Percentiles rank a stretch among this genome's conserved stretches.
phyloP scores from a whole-genome alignment of 2,797 vertebrate species.

The Spondyliosoma cantharus region DNA sequence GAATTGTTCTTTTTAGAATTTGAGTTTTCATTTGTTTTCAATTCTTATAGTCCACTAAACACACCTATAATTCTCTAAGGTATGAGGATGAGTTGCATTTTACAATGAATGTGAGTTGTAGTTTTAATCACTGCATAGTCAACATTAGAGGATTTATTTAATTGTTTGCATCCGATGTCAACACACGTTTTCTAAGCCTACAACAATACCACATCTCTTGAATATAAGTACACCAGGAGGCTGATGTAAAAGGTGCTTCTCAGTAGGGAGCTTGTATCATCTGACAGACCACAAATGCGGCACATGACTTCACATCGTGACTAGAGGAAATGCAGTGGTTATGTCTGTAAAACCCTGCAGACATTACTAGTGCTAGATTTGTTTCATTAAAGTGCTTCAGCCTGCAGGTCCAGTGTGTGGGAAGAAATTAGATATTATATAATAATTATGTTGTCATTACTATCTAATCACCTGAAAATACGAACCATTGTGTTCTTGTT shows the following conservation, averaged over 20 bases:
- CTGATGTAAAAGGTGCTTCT: constrained; percentile 31
- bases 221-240: constrained; percentile 29
- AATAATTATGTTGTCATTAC: too few relatives aligned
- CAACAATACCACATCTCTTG: constrained; percentile 13
- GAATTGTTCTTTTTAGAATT: background rate
- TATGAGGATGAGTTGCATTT: background rate
- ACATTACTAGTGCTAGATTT: constrained; percentile 21
- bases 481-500: too few relatives aligned
- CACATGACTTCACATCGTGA: constrained; percentile 14
- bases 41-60: background rate
- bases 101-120: background rate
- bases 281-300: constrained; percentile 33
- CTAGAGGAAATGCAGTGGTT: constrained; percentile 2
- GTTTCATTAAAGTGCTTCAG: constrained; percentile 22
- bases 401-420: background rate
- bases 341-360: background rate
- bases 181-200: constrained; percentile 6
- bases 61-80: background rate
- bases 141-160: constrained; percentile 21
- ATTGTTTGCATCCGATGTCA: constrained; percentile 14
- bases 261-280: constrained; percentile 41
- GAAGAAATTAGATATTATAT: too few relatives aligned
- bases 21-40: background rate
- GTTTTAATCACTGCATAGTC: constrained; percentile 1
- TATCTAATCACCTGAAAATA: too few relatives aligned